These are phyloP conservation scores for Megalurothrips usitatus DNA, from an alignment of 2,888 invertebrate genomes.

Conservation along the genomic window DNA sequence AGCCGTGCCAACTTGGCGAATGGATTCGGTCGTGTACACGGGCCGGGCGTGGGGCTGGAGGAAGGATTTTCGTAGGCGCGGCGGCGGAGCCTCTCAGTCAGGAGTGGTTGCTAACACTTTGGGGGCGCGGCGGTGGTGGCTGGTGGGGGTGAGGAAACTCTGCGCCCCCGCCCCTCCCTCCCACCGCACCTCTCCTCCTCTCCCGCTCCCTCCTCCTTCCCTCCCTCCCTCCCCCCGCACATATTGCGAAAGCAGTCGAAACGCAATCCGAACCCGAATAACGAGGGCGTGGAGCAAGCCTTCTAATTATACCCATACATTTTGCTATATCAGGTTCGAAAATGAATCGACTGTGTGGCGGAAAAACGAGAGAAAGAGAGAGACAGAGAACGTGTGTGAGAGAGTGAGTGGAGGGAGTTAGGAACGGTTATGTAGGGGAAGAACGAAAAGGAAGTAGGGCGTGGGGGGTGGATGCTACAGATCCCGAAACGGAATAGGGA, in stretches of 20 bases:
- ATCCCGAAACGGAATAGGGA: too few species aligned
- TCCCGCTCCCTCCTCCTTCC: neutral
- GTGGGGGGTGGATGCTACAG: too few species aligned
- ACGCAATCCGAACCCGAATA: slow-evolving; percentile 15
- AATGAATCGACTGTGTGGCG: slow-evolving; percentile 9
- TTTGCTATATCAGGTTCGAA: slow-evolving; percentile 25
- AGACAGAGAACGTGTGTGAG: neutral
- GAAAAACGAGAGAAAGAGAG: neutral
- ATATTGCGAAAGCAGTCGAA: neutral
- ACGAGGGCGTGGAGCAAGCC: neutral
- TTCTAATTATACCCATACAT: slow-evolving; percentile 23
- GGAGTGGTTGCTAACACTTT: too few species aligned
- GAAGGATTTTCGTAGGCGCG: neutral
- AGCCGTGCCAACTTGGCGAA: too few species aligned
- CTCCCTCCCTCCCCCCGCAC: neutral
- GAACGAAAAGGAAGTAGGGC: too few species aligned
- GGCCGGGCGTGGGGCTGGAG: neutral
- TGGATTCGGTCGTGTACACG: too few species aligned
- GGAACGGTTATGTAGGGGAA: neutral
- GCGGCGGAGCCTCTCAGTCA: too few species aligned
- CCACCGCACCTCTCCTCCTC: neutral
- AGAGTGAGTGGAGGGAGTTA: neutral
- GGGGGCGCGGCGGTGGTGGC: neutral
- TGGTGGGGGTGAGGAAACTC: neutral
- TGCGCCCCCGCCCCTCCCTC: neutral